Evolutionary conservation across 2,888 invertebrate genomes (phyloP), one percentile per base, ranked within the genome.

Genomic region (Hydroisotoma schaefferi): DNA sequence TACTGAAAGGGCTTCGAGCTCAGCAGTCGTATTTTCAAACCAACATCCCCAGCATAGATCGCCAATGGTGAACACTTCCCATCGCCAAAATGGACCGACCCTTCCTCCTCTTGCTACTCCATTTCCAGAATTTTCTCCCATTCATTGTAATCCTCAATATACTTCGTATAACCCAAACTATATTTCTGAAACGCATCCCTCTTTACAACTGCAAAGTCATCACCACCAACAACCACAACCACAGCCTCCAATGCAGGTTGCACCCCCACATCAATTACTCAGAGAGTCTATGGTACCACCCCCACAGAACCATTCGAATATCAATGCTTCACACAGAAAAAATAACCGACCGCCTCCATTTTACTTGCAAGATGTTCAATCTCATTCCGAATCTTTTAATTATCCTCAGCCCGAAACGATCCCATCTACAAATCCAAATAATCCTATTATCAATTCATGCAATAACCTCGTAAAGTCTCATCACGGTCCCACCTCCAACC

Each of bases 281-380:
- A n/a, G n/a, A n/a, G n/a, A n/a, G n/a, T n/a, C 33, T 12, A 27
- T 3, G 44, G 40, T 57, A 51, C 43, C 37, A 23, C 28, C 5
- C 38, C 20, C 52, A 28, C 57, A 3, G 5, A 22, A 6, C 22
- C 29, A 33, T n/a, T n/a, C n/a, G n/a, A n/a, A n/a, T n/a, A n/a
- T n/a, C n/a, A n/a, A n/a, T n/a, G n/a, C 22, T 15, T 33, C 29
- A 18, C 48, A 25, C 8, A n/a, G 29, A 29, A 48, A 26, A 48
- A 48, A 18, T 2, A 10, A 25, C 12, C 53, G 54, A 53, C 37
- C 47, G 20, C 47, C 54, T 1, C 59, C 59, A 2, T 59, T 54
- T 28, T 59, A 59, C n/a, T 52, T 59, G 27, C 53, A 46, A 54
- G 54, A 59, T 47, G 59, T 59, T 2, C 47, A 56, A 28, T 10